Conservation (phyloP, 2,113 vertebrate genomes). For the Capreolus pygargus region DNA sequence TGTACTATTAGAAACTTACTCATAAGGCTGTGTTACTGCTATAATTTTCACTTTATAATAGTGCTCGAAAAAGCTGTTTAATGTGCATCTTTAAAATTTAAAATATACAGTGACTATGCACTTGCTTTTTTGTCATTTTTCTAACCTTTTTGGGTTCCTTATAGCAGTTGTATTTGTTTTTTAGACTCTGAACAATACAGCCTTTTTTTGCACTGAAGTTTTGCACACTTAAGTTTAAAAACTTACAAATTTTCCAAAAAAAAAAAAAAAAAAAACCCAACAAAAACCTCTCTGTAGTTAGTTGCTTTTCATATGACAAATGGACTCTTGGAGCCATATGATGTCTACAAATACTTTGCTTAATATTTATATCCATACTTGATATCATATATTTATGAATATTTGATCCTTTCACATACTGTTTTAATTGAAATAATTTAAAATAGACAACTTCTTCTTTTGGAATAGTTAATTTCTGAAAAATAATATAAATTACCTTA, state of each 20-base stretch:
- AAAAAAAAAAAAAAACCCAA: not conserved
- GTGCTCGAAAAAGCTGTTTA: not conserved
- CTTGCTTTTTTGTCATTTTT: not conserved
- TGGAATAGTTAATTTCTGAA: not conserved
- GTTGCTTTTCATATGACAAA: not conserved
- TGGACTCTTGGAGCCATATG: not conserved
- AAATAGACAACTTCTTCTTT: not conserved
- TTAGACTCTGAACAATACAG: not conserved
- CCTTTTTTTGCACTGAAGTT: constrained; percentile 33
- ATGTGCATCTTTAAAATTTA: not conserved
- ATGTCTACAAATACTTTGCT: constrained; percentile 28
- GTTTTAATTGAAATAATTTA: constrained; percentile 23
- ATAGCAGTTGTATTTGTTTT: not conserved
- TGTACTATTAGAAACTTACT: not conserved
- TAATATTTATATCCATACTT: not conserved
- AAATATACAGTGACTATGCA: not conserved
- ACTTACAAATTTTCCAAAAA: not conserved
- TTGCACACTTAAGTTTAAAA: not conserved
- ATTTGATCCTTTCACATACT: not conserved
- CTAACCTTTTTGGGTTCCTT: not conserved
- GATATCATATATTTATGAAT: not conserved
- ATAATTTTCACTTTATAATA: not conserved
- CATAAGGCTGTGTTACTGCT: not conserved
- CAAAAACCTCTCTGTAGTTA: not conserved
- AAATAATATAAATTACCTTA: constrained; percentile 32